Evolutionary conservation across 2,113 vertebrate genomes (phyloP), one percentile per base, ranked within the genome.

Genomic region (Cyprinus carpio): DNA sequence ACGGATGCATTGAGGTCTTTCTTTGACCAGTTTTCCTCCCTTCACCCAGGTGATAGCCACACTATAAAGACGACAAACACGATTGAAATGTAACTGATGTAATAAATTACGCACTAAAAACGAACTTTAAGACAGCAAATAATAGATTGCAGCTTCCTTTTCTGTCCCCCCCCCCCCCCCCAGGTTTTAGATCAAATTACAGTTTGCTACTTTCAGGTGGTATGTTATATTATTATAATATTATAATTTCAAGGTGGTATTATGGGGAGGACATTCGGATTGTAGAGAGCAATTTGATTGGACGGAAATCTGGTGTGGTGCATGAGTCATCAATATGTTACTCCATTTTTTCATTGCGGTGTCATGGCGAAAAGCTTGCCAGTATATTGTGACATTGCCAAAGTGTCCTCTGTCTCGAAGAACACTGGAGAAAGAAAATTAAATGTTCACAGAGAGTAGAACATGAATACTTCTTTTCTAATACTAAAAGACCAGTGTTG

Each of bases 381-480:
- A 99, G 77, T 92, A 92, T 82, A 99, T 90, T 4, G 93, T 96
- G 69, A 98, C 94, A 34, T 94, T 95, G 77, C 98, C 98, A 93
- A 98, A 99, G 86, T 87, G 92, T 31, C 98, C 98, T 87, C 95
- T 94, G 0, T 93, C 92, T 85, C 98, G 96, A 90, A 96, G 75
- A 91, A 99, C 91, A 91, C 98, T 99, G 88, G 75, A 86, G 0
- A 87, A 23, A 58, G n/a, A 12, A 86, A 65, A 31, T 12, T 74
- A 69, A 11, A n/a, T n/a, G n/a, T 71, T 29, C n/a, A 69, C 37
- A 40, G 31, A 65, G 13, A 86, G 60, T 29, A 79, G 60, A 84
- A 64, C 76, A 79, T 5, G 34, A 20, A 4, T 54, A 72, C 67
- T 37, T 25, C 6, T 13, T 65, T n/a, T n/a, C n/a, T 25, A 75